Evolutionary conservation across 2,113 vertebrate species (phyloP).

Genomic region (Phalacrocorax pelagicus): DNA sequence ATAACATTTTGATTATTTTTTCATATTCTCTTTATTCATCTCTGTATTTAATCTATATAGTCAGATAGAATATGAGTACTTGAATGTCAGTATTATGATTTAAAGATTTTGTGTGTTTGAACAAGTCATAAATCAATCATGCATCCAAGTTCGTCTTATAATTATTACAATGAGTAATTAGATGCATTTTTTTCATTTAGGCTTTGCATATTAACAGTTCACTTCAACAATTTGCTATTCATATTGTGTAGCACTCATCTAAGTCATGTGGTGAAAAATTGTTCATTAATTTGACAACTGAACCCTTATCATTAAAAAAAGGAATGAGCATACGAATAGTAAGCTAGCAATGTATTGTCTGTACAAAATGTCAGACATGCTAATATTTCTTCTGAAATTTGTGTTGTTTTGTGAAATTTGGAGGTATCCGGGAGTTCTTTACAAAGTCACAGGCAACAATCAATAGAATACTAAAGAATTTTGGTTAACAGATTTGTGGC

Average conservation of each 20-base stretch:
- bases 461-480: not conserved
- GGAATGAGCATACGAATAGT: not conserved
- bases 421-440: not conserved
- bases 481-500: accelerated
- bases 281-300: constrained; percentile 13
- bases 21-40: not conserved
- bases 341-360: not conserved
- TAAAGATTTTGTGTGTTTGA: not conserved
- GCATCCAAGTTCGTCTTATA: not conserved
- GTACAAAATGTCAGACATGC: not conserved
- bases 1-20: not conserved
- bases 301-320: not conserved
- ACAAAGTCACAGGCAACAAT: not conserved
- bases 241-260: not conserved
- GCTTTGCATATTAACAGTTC: not conserved
- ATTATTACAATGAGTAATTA: constrained; percentile 28
- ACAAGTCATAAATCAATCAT: constrained; percentile 11
- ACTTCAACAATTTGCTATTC: not conserved
- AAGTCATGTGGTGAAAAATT: not conserved
- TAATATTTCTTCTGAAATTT: not conserved
- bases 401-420: not conserved
- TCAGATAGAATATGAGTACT: not conserved
- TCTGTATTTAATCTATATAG: not conserved
- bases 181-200: not conserved
- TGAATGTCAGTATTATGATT: not conserved